These are phyloP conservation scores for Myiozetetes cayanensis DNA, from an alignment of 2,113 vertebrate genomes.

Conservation along the genomic window DNA sequence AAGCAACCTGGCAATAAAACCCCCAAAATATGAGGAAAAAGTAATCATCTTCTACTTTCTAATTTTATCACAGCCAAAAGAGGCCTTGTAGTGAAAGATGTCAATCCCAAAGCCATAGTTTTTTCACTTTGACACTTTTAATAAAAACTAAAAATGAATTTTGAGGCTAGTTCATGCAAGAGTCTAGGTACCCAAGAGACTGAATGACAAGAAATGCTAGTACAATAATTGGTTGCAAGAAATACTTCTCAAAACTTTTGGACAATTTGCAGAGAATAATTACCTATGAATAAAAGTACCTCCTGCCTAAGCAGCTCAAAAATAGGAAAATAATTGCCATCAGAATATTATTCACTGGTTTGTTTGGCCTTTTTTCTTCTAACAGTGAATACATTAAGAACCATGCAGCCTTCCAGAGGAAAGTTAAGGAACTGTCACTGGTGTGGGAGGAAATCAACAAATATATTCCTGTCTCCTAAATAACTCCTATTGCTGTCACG, in stretches of 20 bases:
- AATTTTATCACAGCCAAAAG: slow-evolving; percentile 17
- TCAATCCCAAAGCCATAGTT: background rate
- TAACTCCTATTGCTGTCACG: background rate
- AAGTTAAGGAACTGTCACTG: background rate
- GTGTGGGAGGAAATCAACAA: background rate
- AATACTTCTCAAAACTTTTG: slow-evolving; percentile 1
- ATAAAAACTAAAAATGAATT: background rate
- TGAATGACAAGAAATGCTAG: background rate
- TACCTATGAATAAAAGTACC: background rate
- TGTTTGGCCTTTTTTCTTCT: background rate
- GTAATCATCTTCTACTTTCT: background rate
- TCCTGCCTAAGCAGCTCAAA: background rate
- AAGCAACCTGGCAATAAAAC: background rate
- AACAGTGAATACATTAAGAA: background rate
- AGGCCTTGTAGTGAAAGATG: slow-evolving; percentile 12
- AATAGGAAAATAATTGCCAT: background rate
- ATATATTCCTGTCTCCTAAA: background rate
- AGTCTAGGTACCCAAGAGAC: background rate
- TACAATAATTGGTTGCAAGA: background rate
- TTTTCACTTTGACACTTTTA: background rate
- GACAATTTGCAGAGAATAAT: background rate
- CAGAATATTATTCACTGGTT: background rate
- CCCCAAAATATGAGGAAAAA: background rate
- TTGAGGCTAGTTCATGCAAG: background rate
- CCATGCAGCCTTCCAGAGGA: background rate